These are phyloP conservation scores for Sarcophaga subvicina DNA, from an alignment of 2,888 invertebrate genomes.

Conservation along the genomic window DNA sequence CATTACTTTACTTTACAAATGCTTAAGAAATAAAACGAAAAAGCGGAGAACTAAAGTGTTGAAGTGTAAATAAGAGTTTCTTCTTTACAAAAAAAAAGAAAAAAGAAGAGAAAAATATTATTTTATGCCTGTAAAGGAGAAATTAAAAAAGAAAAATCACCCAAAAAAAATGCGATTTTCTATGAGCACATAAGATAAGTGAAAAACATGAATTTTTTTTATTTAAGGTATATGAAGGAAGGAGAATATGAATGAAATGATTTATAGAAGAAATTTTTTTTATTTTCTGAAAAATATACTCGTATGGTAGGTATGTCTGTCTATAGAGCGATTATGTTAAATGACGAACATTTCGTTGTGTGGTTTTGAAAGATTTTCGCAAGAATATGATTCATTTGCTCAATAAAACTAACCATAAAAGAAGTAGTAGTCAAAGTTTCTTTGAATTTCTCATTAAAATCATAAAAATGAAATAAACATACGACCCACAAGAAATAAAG, in stretches of 20 bases:
- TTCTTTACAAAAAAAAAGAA: not conserved
- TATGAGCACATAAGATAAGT: not conserved
- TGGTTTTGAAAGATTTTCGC: slow-evolving; percentile 18
- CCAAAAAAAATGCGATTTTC: not conserved
- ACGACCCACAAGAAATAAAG: not conserved
- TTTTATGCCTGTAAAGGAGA: not conserved
- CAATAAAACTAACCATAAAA: slow-evolving; percentile 28
- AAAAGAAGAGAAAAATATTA: slow-evolving; percentile 19
- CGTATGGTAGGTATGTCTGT: too few species aligned
- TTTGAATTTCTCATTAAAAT: slow-evolving; percentile 1
- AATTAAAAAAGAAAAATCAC: not conserved
- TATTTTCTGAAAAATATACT: too few species aligned
- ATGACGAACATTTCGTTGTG: not conserved
- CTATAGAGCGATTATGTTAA: not conserved
- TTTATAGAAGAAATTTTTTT: slow-evolving; percentile 44
- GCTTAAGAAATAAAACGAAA: not conserved
- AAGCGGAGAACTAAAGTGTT: slow-evolving; percentile 35
- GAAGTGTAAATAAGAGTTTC: slow-evolving; percentile 61
- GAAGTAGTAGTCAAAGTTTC: not conserved
- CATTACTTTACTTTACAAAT: slow-evolving; percentile 27
- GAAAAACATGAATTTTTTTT: not conserved
- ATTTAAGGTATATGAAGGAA: not conserved
- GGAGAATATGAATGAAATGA: slow-evolving; percentile 50
- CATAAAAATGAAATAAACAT: not conserved
- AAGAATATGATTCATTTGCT: slow-evolving; percentile 33